These are phyloP conservation scores for Psilopogon haemacephalus DNA, from an alignment of 2,113 vertebrate genomes.

Conservation along the genomic window DNA sequence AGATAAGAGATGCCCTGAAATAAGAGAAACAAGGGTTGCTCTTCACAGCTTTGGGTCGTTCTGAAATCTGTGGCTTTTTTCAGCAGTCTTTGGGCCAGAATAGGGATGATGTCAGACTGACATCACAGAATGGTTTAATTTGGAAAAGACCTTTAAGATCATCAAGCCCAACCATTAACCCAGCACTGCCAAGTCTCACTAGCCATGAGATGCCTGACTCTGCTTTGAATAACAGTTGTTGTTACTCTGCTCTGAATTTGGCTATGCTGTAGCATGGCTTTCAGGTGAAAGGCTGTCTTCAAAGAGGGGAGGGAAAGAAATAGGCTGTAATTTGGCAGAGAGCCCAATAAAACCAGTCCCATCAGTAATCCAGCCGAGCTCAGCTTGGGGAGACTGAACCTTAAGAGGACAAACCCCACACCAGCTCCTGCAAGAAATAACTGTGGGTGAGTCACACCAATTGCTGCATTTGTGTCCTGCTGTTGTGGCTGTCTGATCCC, in stretches of 20 bases:
- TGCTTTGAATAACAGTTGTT: neutral
- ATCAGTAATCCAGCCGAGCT: neutral
- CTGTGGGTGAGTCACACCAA: neutral
- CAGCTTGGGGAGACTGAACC: neutral
- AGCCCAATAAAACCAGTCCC: neutral
- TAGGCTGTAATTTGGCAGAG: neutral
- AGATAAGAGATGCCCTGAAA: neutral
- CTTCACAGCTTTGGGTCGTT: neutral
- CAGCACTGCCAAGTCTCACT: neutral
- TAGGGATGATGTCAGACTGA: neutral
- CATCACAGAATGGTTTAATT: neutral
- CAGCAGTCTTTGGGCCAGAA: neutral
- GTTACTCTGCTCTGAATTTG: neutral
- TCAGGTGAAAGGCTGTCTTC: neutral
- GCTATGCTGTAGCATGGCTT: neutral
- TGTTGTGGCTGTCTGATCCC: neutral
- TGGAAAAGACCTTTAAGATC: neutral
- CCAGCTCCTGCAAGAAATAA: accelerated
- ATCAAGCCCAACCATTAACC: neutral
- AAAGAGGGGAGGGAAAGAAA: neutral
- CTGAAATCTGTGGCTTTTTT: neutral
- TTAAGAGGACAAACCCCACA: neutral
- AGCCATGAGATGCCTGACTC: accelerated
- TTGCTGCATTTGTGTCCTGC: accelerated
- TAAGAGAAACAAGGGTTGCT: neutral